Evolutionary conservation across 2,113 vertebrate genomes (phyloP).

Genomic region (Daboia siamensis): DNA sequence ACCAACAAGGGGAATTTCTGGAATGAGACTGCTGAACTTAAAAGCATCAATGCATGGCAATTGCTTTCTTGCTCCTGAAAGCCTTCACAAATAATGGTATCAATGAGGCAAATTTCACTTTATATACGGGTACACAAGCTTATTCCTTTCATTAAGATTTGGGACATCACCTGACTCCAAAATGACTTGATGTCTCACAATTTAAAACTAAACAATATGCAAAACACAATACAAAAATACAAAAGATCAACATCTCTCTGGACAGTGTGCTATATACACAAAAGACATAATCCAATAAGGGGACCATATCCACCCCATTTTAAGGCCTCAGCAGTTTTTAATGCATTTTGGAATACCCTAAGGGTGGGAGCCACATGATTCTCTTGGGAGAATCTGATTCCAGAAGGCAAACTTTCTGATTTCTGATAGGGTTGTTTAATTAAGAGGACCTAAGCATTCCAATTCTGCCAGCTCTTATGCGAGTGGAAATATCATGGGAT

Average conservation of each 20-base stretch:
- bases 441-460: not conserved
- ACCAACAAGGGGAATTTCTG: not conserved
- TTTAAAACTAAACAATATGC: not conserved
- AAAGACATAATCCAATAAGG: not conserved
- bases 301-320: not conserved
- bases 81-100: not conserved
- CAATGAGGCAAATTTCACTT: not conserved
- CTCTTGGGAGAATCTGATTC: not conserved
- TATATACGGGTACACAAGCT: not conserved
- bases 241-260: not conserved
- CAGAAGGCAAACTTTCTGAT: not conserved
- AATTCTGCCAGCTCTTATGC: not conserved
- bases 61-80: not conserved
- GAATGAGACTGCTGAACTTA: not conserved
- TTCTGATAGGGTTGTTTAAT: not conserved
- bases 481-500: not conserved
- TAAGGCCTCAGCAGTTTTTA: not conserved
- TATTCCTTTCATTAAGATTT: not conserved
- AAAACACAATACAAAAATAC: not conserved
- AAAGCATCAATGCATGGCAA: not conserved
- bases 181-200: not conserved
- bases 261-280: not conserved
- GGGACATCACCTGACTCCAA: not conserved
- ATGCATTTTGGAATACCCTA: not conserved
- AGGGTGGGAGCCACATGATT: not conserved